Base-by-base conservation (phyloP, 2,113 vertebrate genomes). In the Ancistrus triradiatus region DNA sequence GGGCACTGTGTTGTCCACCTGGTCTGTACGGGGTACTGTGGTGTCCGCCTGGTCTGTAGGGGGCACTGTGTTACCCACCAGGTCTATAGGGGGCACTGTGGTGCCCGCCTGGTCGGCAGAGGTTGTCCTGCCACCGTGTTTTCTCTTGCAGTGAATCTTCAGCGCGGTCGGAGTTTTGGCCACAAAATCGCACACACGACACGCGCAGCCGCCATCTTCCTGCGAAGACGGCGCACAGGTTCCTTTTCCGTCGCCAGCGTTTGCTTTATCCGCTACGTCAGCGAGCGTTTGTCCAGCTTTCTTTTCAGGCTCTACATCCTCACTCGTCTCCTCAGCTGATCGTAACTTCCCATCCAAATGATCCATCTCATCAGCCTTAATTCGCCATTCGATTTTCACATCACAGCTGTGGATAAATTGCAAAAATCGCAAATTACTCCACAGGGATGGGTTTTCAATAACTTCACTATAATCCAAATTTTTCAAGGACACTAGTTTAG, bases 61-160 rank as follows among this genome's bases (percentile, higher is more conserved):
- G 2, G 33, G 11, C 18, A 5, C 2, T 0, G 1, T 19, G 35
- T 17, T 3, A 10, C 10, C 8, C 0, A n/a, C 5, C 7, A 8
- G 13, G 3, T 56, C 53, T 42, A 5, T 10, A 42, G 35, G 19
- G 21, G 24, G 13, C n/a, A 28, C 40, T 14, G 38, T 42, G 38
- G 38, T 42, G 38, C 11, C 11, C 1, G 1, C 17, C 2, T 14
- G 43, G 15, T 43, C 31, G 9, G 24, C 7, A 17, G 13, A 11
- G 35, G 4, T 8, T 37, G 35, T 37, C 14, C 13, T 42, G 69
- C 11, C n/a, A 35, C 8, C 69, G 50, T 85, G 75, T 52, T 84
- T 87, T 49, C 74, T 80, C 66, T 83, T 81, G 14, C 52, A 46
- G 35, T 88, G 86, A 73, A 83, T 87, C 79, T 91, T 91, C 73